Base-by-base conservation (phyloP, 2,888 invertebrate species). In the Phalera bucephala region DNA sequence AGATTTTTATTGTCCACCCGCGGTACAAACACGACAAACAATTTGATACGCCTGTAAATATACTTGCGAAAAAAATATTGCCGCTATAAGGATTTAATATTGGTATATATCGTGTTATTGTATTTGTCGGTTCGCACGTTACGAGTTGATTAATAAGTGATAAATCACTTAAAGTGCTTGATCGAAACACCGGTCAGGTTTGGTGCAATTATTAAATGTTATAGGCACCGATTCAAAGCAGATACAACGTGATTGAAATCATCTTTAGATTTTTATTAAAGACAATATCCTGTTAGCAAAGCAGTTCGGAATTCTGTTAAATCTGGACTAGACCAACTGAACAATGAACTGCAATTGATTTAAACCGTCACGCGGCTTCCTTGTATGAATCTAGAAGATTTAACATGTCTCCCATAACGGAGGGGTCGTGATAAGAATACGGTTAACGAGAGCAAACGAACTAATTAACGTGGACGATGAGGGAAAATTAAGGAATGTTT, bases 11-110 rank as follows among this genome's bases (percentile, higher is more conserved):
- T 46, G 49, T 26, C 38, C 34, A 32, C 32, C 35, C 34, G 39
- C 35, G 42, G 46, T 39, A 40, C 44, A 39, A 35, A 52, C 41
- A 45, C 46, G 45, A 52, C 48, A 52, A 47, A 46, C 52, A 50
- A 52, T 59, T 57, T 43, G 58, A 51, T 60, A 52, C 40, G 55
- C 40, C 23, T 37, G 47, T 54, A 46, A 58, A 60, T 45, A 44
- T n/a, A 39, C 14, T 27, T 3, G 12, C 25, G 12, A 8, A 25
- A 25, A n/a, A 25, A 25, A 8, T 8, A 12, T 12, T 12, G 11
- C 11, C 25, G 8, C 12, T 25, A 12, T 12, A 25, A 12, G 12
- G 25, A 25, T 12, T 23, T 8, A 22, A 10, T 10, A 4, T 1
- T 22, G 10, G 21, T 9, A 21, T 21, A 3, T 5, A 3, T n/a